Base-by-base conservation (phyloP, 1,140 invertebrate species). In the Zaprionus kolodkinae region DNA sequence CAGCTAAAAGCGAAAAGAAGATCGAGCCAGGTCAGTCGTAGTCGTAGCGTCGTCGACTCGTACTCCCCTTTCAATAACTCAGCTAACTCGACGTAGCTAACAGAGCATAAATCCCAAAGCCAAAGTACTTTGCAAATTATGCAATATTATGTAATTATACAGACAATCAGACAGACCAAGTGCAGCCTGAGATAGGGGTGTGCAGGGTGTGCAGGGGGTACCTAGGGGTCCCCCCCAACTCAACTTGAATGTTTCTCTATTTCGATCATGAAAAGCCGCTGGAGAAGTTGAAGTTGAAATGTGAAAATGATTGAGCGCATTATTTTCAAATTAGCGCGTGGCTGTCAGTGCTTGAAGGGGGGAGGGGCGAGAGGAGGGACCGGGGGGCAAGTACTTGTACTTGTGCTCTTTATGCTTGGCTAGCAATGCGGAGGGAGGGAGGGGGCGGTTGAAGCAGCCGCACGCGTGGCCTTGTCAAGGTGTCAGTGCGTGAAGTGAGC, bases 141-240 rank as follows among this genome's bases (percentile, higher is more conserved):
- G 85, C 85, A 88, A 88, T 89, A 88, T 88, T 88, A 88, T 88
- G 85, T 88, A 88, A 88, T 88, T 88, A 88, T 81, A 88, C 85
- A 87, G 80, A 87, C 84, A 88, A 88, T 84, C 84, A 84, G 50
- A 65, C 71, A 66, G 45, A 43, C 33, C 45, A 40, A 30, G 1
- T 36, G 45, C 40, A 45, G n/a, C 40, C n/a, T 12, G n/a, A 40
- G 6, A 40, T 1, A 52, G 21, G 33, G 33, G 33, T 36, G 55
- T 12, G 25, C 12, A 25, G 4, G 40, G 5, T 17, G 17, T 10
- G 4, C 5, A 30, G 27, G 13, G 6, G 3, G 27, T 30, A 52
- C 25, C 33, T 6, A 6, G n/a, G 30, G 6, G 15, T 43, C 12
- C 59, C 12, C 59, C 12, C 36, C 25, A 67, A 65, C 59, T 76